These are phyloP conservation scores for Drosophila yakuba DNA, from an alignment of 1,140 invertebrate genomes.

Conservation along the genomic window DNA sequence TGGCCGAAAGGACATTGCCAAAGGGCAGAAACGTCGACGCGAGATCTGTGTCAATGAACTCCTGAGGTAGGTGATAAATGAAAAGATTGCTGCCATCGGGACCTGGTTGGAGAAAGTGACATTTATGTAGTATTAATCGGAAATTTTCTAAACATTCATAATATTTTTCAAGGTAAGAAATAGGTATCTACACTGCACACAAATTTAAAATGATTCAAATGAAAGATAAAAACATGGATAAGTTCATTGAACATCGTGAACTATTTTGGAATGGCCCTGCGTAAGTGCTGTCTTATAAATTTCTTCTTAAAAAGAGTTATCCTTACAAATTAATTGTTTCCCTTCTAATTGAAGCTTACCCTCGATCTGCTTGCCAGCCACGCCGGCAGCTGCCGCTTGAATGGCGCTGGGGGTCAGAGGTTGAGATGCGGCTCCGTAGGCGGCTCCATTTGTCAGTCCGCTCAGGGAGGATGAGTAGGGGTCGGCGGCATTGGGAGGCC, in stretches of 20 bases:
- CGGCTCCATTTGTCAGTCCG: slow-evolving; percentile 72
- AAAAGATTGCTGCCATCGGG: slow-evolving; percentile 99
- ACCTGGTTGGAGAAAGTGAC: slow-evolving; percentile 85
- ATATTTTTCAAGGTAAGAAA: no score
- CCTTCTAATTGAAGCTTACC: slow-evolving; percentile 46
- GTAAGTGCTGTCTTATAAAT: no score
- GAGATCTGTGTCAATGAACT: slow-evolving; percentile 98
- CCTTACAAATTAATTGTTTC: no score
- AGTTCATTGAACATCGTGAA: no score
- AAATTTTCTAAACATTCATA: no score
- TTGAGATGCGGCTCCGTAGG: slow-evolving; percentile 60
- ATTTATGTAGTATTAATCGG: slow-evolving; percentile 48
- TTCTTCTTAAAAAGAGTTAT: no score
- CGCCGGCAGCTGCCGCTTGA: slow-evolving; percentile 75
- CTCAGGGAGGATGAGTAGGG: slow-evolving; percentile 68
- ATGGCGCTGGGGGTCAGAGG: slow-evolving; percentile 66
- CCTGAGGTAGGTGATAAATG: slow-evolving; percentile 99
- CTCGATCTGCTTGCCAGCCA: slow-evolving; percentile 83
- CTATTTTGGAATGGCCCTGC: no score
- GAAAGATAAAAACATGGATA: no score
- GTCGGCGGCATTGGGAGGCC: slow-evolving; percentile 68
- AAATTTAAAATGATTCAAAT: no score
- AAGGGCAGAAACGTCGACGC: slow-evolving; percentile 97
- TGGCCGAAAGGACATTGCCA: slow-evolving; percentile 98
- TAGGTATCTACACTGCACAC: no score